Conservation (phyloP, 1,140 invertebrate genomes). For the Cyphomyrmex costatus region DNA sequence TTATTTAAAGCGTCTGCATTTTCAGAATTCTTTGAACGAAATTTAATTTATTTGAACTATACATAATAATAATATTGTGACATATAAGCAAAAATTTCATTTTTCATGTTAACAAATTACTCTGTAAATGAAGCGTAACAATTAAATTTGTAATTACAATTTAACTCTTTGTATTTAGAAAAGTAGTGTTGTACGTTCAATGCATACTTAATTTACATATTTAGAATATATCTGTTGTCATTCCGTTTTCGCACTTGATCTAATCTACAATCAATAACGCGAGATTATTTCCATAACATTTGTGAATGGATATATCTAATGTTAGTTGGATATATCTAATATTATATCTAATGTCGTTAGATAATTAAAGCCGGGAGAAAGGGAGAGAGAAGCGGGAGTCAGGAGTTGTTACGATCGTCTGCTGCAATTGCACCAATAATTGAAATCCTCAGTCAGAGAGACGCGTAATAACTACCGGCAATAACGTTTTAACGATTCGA, state of each 20-base stretch:
- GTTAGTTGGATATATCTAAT: too few relatives aligned
- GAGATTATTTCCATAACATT: slow-evolving; percentile 7
- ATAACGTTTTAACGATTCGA: slow-evolving; percentile 20
- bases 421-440: slow-evolving; percentile 42
- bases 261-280: not conserved
- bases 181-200: not conserved
- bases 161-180: not conserved
- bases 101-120: slow-evolving; percentile 13
- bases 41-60: slow-evolving; percentile 12
- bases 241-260: not conserved
- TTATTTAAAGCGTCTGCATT: not conserved
- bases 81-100: not conserved
- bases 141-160: slow-evolving; percentile 19
- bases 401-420: slow-evolving; percentile 37
- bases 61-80: not conserved
- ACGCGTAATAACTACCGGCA: slow-evolving; percentile 25
- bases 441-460: slow-evolving; percentile 33
- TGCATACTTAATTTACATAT: too few relatives aligned
- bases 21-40: not conserved
- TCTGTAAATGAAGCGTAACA: slow-evolving; percentile 3
- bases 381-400: not conserved
- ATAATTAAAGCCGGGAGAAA: not conserved
- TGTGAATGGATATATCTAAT: too few relatives aligned
- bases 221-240: too few relatives aligned
- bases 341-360: slow-evolving; percentile 6